Percentiles rank a stretch among this genome's conserved stretches.
phyloP scores from a whole-genome alignment of 2,113 vertebrate genomes.

The Phrynosoma platyrhinos region DNA sequence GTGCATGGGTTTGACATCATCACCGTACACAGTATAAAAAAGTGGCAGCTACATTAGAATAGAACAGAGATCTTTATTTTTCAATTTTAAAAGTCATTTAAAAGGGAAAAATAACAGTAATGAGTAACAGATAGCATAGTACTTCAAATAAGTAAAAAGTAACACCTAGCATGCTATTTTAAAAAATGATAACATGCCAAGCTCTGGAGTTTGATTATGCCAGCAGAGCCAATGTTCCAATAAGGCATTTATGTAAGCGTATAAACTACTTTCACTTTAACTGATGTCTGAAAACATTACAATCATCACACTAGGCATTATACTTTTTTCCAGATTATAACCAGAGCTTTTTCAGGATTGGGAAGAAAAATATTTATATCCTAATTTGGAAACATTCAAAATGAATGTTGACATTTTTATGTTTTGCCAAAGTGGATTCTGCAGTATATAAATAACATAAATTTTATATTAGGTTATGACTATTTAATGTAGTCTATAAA shows the following conservation, averaged over 20 bases:
- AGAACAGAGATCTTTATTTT: no score
- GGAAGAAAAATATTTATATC: neutral
- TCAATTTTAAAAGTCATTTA: no score
- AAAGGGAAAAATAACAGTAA: no score
- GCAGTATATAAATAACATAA: neutral
- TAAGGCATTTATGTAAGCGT: neutral
- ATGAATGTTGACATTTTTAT: neutral
- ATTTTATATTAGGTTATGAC: slow-evolving; percentile 11
- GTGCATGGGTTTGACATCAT: no score
- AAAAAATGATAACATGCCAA: no score
- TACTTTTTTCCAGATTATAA: neutral
- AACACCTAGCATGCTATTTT: no score
- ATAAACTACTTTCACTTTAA: neutral
- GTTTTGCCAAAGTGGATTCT: neutral
- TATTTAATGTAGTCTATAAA: neutral
- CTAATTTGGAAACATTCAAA: neutral
- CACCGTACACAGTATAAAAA: no score
- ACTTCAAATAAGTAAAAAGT: no score
- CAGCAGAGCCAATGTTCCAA: no score
- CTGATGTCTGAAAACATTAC: neutral
- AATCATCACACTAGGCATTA: neutral
- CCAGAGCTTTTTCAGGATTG: neutral
- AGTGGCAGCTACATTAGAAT: no score
- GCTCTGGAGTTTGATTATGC: no score
- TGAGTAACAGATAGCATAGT: no score